phyloP scores from a whole-genome alignment of 2,888 invertebrate genomes.

The Linnaemya tessellans region DNA sequence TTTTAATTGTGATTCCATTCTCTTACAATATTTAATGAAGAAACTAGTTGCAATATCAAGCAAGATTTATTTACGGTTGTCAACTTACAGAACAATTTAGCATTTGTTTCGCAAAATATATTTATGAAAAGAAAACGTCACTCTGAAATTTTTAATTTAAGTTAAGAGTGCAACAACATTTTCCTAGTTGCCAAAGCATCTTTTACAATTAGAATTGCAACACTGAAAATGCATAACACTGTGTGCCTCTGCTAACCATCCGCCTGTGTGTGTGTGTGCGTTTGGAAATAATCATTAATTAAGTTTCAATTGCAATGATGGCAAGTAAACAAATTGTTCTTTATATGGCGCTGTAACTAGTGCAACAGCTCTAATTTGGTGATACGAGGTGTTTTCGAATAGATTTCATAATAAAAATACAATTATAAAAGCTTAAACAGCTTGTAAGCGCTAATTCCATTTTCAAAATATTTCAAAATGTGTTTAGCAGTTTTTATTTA shows the following conservation, averaged over 20 bases:
- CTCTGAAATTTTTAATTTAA: not conserved
- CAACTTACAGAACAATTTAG: too few species aligned
- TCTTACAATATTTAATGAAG: too few species aligned
- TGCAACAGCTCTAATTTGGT: slow-evolving; percentile 32
- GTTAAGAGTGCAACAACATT: not conserved
- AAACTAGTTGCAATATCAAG: too few species aligned
- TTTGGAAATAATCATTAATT: slow-evolving; percentile 33
- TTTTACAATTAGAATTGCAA: slow-evolving; percentile 1
- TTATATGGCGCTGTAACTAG: slow-evolving; percentile 37
- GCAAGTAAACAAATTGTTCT: slow-evolving; percentile 56
- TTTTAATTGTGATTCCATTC: too few species aligned
- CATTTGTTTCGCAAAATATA: not conserved
- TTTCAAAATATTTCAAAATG: not conserved
- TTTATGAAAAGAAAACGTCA: not conserved
- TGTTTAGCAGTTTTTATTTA: slow-evolving; percentile 28
- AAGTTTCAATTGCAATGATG: slow-evolving; percentile 37
- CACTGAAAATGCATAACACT: slow-evolving; percentile 4
- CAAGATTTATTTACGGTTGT: too few species aligned
- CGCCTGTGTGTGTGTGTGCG: not conserved
- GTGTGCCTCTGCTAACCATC: not conserved
- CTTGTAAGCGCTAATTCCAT: not conserved
- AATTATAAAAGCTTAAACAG: slow-evolving; percentile 23
- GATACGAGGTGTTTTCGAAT: slow-evolving; percentile 29
- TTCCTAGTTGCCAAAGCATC: slow-evolving; percentile 17
- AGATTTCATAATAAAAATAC: slow-evolving; percentile 33